Evolutionary conservation across 2,888 invertebrate genomes (phyloP), one percentile per base, ranked within the genome.

Genomic region (Heliconius charithonia): DNA sequence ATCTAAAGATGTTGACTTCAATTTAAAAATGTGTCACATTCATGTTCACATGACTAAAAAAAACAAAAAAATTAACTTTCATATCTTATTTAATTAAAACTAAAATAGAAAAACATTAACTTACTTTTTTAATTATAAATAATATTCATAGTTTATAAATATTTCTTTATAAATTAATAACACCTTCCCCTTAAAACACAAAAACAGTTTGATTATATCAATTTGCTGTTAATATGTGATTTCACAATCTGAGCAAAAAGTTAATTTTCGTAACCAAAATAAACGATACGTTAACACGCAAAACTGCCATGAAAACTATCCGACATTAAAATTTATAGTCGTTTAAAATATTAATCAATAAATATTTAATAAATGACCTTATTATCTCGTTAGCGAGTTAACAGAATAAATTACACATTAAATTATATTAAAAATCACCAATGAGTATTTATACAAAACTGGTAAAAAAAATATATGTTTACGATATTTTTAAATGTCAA

Each of bases 311-410:
- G 79, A 76, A 79, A 77, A 79, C 74, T 72, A 76, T 78, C n/a
- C 76, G 73, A 79, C 41, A 72, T 76, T 62, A 74, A 78, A 76
- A 78, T 80, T 80, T 78, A 76, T 80, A 45, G 72, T 63, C 78
- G 78, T 78, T 80, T 80, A 80, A 78, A 80, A 80, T 78, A 78
- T 78, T 78, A 75, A 80, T 80, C 78, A 73, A 78, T 80, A 75
- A 78, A 80, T 67, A 73, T 80, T 80, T 78, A 76, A 80, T 75
- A 70, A 75, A 75, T 59, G 75, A 78, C 77, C 77, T 75, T 75
- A 77, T 77, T 70, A 76, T 74, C 69, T 70, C 66, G 25, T 75
- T 75, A 76, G 69, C 27, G 25, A 70, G 37, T 70, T 76, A 76
- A 70, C 69, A 62, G 76, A 70, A 70, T 76, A 59, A 70, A 76